Evolutionary conservation across 2,888 invertebrate genomes (phyloP).

Genomic region (Prosopocoilus inquinatus): DNA sequence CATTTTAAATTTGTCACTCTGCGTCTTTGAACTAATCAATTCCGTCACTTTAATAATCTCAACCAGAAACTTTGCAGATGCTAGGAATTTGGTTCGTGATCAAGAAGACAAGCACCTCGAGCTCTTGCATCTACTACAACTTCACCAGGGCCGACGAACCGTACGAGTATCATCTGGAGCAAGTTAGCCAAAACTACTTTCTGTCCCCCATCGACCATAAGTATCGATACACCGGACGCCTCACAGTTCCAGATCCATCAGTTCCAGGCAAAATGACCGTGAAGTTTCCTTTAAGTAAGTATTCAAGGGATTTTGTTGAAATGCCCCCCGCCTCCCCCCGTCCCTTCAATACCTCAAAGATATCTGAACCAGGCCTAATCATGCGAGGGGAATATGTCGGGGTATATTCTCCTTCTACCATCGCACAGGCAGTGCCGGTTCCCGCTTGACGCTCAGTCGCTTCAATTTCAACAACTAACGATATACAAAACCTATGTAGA

Average conservation of each 20-base stretch:
- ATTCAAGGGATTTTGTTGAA: constrained; percentile 7
- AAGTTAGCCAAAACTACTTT: constrained; percentile 69
- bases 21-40: too few relatives aligned
- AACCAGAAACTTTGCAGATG: constrained; percentile 55
- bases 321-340: background rate
- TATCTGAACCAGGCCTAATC: too few relatives aligned
- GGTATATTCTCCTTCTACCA: too few relatives aligned
- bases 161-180: constrained; percentile 66
- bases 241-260: constrained; percentile 63
- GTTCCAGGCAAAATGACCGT: constrained; percentile 73
- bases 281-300: constrained; percentile 78
- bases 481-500: too few relatives aligned
- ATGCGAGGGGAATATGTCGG: too few relatives aligned
- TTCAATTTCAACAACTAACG: too few relatives aligned
- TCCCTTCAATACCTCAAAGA: too few relatives aligned
- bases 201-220: constrained; percentile 74
- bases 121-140: constrained; percentile 76
- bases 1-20: too few relatives aligned
- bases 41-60: too few relatives aligned
- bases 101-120: constrained; percentile 79
- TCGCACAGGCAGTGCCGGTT: too few relatives aligned
- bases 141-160: constrained; percentile 70
- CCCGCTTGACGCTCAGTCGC: too few relatives aligned
- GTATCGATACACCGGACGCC: constrained; percentile 72
- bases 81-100: constrained; percentile 79